These are phyloP conservation scores for Clarias macrocephalus DNA, from an alignment of 2,113 vertebrate genomes.

Conservation along the genomic window DNA sequence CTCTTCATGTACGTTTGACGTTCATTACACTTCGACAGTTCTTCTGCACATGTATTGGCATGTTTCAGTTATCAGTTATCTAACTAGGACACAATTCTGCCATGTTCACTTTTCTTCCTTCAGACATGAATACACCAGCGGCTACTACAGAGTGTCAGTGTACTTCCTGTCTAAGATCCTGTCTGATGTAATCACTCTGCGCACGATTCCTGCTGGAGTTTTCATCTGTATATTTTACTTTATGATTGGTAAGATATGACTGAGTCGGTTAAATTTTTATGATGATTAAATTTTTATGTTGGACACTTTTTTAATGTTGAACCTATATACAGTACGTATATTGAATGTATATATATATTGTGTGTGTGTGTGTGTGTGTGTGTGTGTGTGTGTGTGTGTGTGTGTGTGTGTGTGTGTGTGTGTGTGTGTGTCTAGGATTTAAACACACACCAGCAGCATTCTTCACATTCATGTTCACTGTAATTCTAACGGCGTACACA, in stretches of 20 bases:
- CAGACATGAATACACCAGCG: constrained; percentile 95
- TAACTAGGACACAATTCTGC: not conserved
- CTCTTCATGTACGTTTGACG: constrained; percentile 82
- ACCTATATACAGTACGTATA: not conserved
- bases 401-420: constrained; percentile 12
- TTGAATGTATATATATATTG: not conserved
- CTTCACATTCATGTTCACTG: constrained; percentile 82
- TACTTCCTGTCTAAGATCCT: constrained; percentile 90
- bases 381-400: constrained; percentile 6
- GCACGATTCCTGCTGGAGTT: constrained; percentile 79
- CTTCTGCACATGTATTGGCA: not conserved
- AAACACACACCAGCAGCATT: constrained; percentile 77
- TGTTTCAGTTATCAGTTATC: not conserved
- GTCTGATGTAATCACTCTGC: constrained; percentile 81
- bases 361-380: constrained; percentile 12
- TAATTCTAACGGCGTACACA: constrained; percentile 81
- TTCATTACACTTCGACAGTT: no score
- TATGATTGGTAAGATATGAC: constrained; percentile 80
- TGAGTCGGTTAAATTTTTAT: not conserved
- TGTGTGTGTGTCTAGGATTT: constrained; percentile 72
- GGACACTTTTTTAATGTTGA: not conserved
- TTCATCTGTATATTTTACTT: constrained; percentile 86
- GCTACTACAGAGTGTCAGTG: constrained; percentile 88
- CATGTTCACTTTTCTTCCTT: constrained; percentile 50
- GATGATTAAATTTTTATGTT: not conserved